Base-by-base conservation (phyloP, 2,888 invertebrate species). In the Blera fallax region DNA sequence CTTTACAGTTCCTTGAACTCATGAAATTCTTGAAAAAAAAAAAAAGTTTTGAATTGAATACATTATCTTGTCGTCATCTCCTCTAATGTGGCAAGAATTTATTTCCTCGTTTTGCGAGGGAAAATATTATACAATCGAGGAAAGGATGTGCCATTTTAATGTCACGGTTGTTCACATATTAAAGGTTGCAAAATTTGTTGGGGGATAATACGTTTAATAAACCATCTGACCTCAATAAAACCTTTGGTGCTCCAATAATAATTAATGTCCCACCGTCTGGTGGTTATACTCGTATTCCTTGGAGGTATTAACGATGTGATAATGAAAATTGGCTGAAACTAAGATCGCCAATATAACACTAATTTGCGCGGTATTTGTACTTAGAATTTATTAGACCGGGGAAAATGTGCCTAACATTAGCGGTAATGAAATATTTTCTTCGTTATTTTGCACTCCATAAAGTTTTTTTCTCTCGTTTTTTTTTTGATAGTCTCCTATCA, bases 391-490 rank as follows among this genome's bases (percentile, higher is more conserved):
- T 69, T 76, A 52, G 64, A 40, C 56, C 70, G 27, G 18, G 34
- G 65, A 77, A 77, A 58, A 77, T 70, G 82, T 79, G 79, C 56
- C 40, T 14, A 8, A 43, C 56, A 48, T 73, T 43, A 48, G 4
- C 27, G 56, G 34, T 64, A 79, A 72, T 79, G 54, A 56, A 82
- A 67, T 62, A 50, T 40, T 50, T 27, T 64, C n/a, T 21, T 56
- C 56, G 3, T 34, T 34, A 34, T 34, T 8, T 32, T 56, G 24
- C 43, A 48, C 32, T 24, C 45, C n/a, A 34, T 34, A 65, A 50
- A 21, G 27, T n/a, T 11, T 5, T 50, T 50, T 52, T 6, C 4
- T 16, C 29, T 64, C n/a, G n/a, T 16, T 18, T 14, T 24, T 24
- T 45, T 2, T 11, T 11, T 50, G 18, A 40, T 45, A 14, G 29